These are phyloP conservation scores for Platichthys flesus DNA, from an alignment of 2,113 vertebrate genomes.

Conservation along the genomic window DNA sequence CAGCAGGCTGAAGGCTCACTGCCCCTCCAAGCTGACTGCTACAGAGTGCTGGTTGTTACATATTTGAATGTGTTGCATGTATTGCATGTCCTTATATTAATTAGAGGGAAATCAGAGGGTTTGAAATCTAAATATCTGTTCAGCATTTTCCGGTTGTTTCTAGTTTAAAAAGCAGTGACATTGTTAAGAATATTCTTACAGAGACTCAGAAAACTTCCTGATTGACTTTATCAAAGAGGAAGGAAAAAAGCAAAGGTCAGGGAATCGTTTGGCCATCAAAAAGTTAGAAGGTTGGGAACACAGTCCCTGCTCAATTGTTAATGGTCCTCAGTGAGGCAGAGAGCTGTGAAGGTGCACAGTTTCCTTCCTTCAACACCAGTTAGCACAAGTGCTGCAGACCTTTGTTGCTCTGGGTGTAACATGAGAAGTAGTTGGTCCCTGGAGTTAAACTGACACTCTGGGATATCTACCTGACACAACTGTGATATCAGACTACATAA, in stretches of 20 bases:
- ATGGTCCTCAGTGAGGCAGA: constrained; percentile 33
- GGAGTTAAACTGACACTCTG: constrained; percentile 31
- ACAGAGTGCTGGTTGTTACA: no score
- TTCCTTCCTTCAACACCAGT: constrained; percentile 45
- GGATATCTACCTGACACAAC: constrained; percentile 2
- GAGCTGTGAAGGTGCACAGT: constrained; percentile 54
- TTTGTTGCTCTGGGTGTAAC: constrained; percentile 36
- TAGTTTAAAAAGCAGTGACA: not conserved
- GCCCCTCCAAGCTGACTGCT: no score
- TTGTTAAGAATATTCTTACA: not conserved
- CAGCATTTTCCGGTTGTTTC: not conserved
- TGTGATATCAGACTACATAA: constrained; percentile 14
- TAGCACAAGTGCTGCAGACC: not conserved
- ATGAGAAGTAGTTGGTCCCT: constrained; percentile 25
- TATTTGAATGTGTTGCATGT: no score
- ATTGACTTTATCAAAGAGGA: constrained; percentile 12
- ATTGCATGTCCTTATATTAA: not conserved
- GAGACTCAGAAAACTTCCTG: not conserved
- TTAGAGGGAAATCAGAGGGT: not conserved
- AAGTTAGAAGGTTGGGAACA: constrained; percentile 39
- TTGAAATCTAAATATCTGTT: not conserved
- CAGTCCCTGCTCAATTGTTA: constrained; percentile 39
- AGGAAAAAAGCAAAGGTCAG: constrained; percentile 35
- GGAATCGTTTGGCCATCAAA: constrained; percentile 30
- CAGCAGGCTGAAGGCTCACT: no score